phyloP scores from a whole-genome alignment of 2,797 vertebrate species.

The Todus mexicanus region DNA sequence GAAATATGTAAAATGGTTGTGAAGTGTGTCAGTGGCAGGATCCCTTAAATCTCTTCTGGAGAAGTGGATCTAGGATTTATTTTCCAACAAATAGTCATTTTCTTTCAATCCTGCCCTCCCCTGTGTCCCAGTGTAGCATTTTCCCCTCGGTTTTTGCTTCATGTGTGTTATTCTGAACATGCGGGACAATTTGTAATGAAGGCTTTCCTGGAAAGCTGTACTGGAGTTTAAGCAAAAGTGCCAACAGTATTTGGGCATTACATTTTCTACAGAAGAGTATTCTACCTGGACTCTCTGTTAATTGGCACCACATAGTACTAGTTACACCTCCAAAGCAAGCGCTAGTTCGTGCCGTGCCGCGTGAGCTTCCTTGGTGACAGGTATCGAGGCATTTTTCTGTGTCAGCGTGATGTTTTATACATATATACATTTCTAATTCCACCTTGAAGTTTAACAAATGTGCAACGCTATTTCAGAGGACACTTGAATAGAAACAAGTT shows the following conservation, averaged over 20 bases:
- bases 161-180: background rate
- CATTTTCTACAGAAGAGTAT: background rate
- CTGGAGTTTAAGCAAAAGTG: background rate
- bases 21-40: background rate
- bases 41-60: background rate
- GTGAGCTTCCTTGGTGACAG: background rate
- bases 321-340: background rate
- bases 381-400: background rate
- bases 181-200: background rate
- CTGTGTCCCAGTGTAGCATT: background rate
- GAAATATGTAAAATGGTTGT: background rate
- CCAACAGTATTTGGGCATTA: background rate
- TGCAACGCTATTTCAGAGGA: background rate
- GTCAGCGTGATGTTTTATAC: background rate
- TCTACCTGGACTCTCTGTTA: background rate
- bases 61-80: background rate
- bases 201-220: too few species aligned
- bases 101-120: background rate
- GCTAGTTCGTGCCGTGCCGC: background rate
- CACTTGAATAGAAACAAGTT: background rate
- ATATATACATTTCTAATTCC: background rate
- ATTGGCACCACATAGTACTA: background rate
- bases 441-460: background rate
- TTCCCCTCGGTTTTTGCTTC: background rate
- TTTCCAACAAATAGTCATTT: background rate